A percentile compares a stretch with the other conserved stretches of the same genome.
Evolutionary conservation across 2,797 vertebrate genomes (phyloP).

Genomic region (Schizopygopsis malacanthus): DNA sequence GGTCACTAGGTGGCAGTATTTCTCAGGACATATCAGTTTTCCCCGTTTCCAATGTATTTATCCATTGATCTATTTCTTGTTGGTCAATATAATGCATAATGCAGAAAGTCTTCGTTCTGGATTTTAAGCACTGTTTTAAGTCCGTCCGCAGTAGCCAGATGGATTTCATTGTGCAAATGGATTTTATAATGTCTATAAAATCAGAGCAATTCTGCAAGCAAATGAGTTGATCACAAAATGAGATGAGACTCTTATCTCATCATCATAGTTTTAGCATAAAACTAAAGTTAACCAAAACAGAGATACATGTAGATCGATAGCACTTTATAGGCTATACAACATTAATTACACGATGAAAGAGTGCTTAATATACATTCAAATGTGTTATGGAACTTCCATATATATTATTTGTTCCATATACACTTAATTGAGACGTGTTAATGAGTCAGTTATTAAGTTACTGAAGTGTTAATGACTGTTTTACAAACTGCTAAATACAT

Average conservation of each 20-base stretch:
- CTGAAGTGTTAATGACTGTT: neutral
- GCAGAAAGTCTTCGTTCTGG: neutral
- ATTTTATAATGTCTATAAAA: conserved; percentile 22
- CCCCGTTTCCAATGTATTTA: neutral
- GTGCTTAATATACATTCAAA: neutral
- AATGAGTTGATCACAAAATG: conserved; percentile 11
- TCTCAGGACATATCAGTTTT: neutral
- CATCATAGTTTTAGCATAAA: neutral
- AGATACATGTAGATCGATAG: neutral
- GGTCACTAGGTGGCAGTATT: conserved; percentile 50
- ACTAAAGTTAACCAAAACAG: neutral
- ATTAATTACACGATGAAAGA: neutral
- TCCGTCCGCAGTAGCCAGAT: neutral
- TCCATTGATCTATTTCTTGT: conserved; percentile 27
- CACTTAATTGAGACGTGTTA: neutral
- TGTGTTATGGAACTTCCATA: neutral
- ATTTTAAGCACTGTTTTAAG: neutral
- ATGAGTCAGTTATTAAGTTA: neutral
- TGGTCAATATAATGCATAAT: conserved; percentile 33
- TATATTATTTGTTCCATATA: neutral
- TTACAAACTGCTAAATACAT: neutral
- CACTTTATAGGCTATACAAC: neutral
- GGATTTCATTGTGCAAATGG: conserved; percentile 29
- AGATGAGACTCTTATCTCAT: neutral
- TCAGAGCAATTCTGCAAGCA: conserved; percentile 15